Conservation (phyloP, 2,113 vertebrate genomes). For the Hippocampus comes region DNA sequence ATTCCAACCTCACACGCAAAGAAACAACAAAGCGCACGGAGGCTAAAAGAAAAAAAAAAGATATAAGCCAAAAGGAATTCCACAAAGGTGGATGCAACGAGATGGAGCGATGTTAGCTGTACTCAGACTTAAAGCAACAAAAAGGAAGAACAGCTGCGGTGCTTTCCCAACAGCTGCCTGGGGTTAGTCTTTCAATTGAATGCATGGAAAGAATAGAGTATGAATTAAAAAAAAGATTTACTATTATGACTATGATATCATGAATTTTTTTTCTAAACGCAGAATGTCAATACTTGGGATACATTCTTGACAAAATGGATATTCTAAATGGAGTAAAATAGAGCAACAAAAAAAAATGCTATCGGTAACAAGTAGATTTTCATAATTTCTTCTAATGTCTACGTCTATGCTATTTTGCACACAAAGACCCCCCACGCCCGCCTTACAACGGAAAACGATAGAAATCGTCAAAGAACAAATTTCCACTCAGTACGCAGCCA, state of each 20-base stretch:
- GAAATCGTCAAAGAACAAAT: background rate
- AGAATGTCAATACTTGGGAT: background rate
- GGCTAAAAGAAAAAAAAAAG: background rate
- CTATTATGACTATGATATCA: too few relatives aligned
- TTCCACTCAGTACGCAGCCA: background rate
- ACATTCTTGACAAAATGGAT: background rate
- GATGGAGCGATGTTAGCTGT: background rate
- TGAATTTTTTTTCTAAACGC: too few relatives aligned
- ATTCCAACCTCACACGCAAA: conserved; percentile 45
- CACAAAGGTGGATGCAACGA: conserved; percentile 15
- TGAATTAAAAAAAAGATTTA: too few relatives aligned
- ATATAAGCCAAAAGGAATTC: conserved; percentile 20
- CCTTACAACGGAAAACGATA: background rate
- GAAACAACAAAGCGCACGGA: conserved; percentile 18
- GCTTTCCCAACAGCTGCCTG: background rate
- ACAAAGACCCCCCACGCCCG: background rate
- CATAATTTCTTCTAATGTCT: background rate
- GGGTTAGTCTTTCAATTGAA: background rate
- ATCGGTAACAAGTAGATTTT: too few relatives aligned
- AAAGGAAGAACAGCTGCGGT: background rate
- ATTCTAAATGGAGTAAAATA: background rate
- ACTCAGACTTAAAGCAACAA: background rate
- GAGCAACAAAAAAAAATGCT: background rate
- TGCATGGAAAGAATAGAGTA: too few relatives aligned
- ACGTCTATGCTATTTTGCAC: background rate